Evolutionary conservation across 2,888 invertebrate species (phyloP).

Genomic region (Anaspis maculata): DNA sequence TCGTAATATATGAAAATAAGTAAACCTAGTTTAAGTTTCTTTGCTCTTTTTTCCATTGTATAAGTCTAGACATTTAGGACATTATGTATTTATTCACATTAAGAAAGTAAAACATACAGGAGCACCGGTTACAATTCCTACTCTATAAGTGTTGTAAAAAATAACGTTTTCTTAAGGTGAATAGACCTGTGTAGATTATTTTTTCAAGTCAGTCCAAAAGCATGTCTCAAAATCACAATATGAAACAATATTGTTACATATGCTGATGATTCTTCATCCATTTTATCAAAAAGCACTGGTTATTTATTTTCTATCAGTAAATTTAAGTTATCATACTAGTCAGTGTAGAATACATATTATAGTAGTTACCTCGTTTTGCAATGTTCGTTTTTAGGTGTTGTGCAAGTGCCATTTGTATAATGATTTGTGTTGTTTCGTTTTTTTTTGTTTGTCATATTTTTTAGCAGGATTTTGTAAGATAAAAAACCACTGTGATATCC

Average conservation of each 20-base stretch:
- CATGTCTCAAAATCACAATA: background rate
- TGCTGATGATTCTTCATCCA: no score
- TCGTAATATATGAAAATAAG: no score
- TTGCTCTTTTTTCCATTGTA: no score
- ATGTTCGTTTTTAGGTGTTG: constrained; percentile 23
- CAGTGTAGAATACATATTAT: no score
- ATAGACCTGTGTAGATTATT: background rate
- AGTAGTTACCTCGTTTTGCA: constrained; percentile 19
- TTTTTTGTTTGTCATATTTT: constrained; percentile 15
- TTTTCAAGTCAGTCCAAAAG: no score
- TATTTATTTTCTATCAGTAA: constrained; percentile 11
- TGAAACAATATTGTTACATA: background rate
- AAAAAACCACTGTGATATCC: constrained; percentile 38
- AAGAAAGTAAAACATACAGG: no score
- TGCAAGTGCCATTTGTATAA: constrained; percentile 26
- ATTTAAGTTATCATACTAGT: constrained; percentile 18
- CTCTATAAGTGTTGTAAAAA: background rate
- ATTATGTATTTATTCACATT: no score
- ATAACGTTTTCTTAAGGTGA: background rate
- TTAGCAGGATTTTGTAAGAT: constrained; percentile 28
- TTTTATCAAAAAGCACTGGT: background rate
- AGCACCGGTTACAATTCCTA: no score
- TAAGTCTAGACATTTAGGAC: no score
- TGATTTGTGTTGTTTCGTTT: constrained; percentile 23
- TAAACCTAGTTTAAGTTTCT: no score